A percentile compares a stretch with the other conserved stretches of the same genome.
phyloP scores from a whole-genome alignment of 2,113 vertebrate genomes.

The Phylloscopus whistleri region DNA sequence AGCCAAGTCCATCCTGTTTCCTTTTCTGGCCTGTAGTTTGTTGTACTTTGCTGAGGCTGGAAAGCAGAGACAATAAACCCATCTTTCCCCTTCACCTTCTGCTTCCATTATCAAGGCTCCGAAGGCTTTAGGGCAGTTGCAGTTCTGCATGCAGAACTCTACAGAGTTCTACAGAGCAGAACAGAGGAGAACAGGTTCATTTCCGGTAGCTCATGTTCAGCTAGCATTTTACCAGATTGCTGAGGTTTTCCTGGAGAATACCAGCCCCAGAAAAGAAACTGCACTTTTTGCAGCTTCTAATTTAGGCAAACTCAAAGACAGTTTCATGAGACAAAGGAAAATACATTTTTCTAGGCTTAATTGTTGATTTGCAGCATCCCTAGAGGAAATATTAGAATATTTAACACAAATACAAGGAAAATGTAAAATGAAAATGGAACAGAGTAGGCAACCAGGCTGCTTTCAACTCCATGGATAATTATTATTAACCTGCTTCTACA shows the following conservation, averaged over 20 bases:
- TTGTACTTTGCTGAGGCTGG: background rate
- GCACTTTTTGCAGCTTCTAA: background rate
- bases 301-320: background rate
- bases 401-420: background rate
- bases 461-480: constrained; percentile 2
- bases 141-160: background rate
- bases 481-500: constrained; percentile 7
- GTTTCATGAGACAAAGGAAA: background rate
- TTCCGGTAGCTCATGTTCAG: background rate
- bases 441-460: background rate
- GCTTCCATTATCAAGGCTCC: background rate
- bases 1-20: constrained; percentile 38
- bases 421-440: background rate
- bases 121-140: background rate
- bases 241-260: background rate
- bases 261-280: background rate
- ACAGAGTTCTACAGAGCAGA: background rate
- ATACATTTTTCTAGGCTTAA: background rate
- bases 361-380: background rate
- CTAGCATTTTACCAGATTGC: background rate
- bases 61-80: background rate
- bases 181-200: background rate
- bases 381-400: background rate
- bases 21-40: background rate
- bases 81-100: background rate